Base-by-base conservation (phyloP, 2,113 vertebrate species). In the Stegastes partitus region DNA sequence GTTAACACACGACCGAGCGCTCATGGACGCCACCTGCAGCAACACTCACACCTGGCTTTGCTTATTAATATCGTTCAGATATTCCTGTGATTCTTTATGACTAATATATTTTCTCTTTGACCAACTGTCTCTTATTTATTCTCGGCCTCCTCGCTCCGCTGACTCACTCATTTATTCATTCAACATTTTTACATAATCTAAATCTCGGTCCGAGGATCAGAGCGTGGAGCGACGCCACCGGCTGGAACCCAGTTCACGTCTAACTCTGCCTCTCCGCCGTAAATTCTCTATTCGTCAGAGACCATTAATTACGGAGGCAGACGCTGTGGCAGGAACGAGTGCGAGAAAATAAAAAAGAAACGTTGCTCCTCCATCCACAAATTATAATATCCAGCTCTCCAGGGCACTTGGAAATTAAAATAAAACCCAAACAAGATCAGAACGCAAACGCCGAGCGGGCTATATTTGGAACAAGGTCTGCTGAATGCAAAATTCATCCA, bases 381-480 rank as follows among this genome's bases (percentile, higher is more conserved):
- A 85, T 86, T 89, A 82, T 49, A 90, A 87, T 79, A 77, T 73
- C 64, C 76, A 87, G 62, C 68, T 87, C 86, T 89, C 84, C 42
- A 2, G 86, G 87, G 91, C 76, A 72, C 76, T 78, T 6, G 28
- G 57, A 87, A 89, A 91, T 90, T 77, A 79, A 87, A 91, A 87
- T 83, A 85, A 86, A 89, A 87, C 80, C 87, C 76, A 87, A 87
- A 82, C 89, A 85, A 85, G 82, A 88, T 82, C 56, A 67, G 77
- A 84, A 81, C 25, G 65, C 34, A 28, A 79, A 81, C 45, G 31
- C 74, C 5, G 57, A 54, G 69, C 15, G 1, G 42, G 73, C 77
- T 88, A 81, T 77, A 84, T 90, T 87, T 89, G 70, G 91, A 89
- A 85, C 75, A 55, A 81, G 73, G 64, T 53, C 76, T 76, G 65